These are phyloP conservation scores for Neuroterus valhalla DNA, from an alignment of 1,140 invertebrate genomes.

Conservation along the genomic window DNA sequence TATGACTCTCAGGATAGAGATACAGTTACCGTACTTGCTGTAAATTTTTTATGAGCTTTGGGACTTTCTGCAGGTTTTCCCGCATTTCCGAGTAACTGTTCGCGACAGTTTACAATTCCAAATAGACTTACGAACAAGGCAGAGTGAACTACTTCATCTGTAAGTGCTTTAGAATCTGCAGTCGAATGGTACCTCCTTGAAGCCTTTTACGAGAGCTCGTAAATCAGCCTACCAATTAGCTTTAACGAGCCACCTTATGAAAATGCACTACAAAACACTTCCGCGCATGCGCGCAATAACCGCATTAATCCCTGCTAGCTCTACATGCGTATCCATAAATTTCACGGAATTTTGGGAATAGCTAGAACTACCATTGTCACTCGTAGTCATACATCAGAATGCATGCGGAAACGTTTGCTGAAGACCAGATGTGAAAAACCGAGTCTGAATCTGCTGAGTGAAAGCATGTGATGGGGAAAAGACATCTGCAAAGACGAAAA, in stretches of 20 bases:
- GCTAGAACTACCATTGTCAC: slow-evolving; percentile 48
- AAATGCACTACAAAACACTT: slow-evolving; percentile 64
- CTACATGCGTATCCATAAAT: not conserved
- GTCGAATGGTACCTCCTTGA: not conserved
- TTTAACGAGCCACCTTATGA: slow-evolving; percentile 61
- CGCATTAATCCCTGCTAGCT: slow-evolving; percentile 39
- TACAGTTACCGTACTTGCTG: slow-evolving; percentile 4
- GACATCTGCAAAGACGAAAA: slow-evolving; percentile 46
- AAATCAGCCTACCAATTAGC: slow-evolving; percentile 50
- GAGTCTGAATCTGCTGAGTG: slow-evolving; percentile 58
- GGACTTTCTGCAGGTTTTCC: slow-evolving; percentile 1
- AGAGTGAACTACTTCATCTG: not conserved
- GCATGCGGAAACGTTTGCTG: slow-evolving; percentile 73
- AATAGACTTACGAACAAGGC: not conserved
- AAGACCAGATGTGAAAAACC: slow-evolving; percentile 72
- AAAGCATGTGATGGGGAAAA: slow-evolving; percentile 52
- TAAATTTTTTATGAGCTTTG: slow-evolving; percentile 20
- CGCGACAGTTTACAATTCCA: slow-evolving; percentile 15
- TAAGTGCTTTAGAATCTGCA: not conserved
- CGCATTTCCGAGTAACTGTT: slow-evolving; percentile 6
- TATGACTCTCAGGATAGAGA: not conserved
- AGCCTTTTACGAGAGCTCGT: not conserved
- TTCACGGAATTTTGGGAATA: not conserved
- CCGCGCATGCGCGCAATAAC: slow-evolving; percentile 47
- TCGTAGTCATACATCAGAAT: slow-evolving; percentile 70